phyloP scores from a whole-genome alignment of 2,888 invertebrate genomes.

The Pyrrhia umbra region DNA sequence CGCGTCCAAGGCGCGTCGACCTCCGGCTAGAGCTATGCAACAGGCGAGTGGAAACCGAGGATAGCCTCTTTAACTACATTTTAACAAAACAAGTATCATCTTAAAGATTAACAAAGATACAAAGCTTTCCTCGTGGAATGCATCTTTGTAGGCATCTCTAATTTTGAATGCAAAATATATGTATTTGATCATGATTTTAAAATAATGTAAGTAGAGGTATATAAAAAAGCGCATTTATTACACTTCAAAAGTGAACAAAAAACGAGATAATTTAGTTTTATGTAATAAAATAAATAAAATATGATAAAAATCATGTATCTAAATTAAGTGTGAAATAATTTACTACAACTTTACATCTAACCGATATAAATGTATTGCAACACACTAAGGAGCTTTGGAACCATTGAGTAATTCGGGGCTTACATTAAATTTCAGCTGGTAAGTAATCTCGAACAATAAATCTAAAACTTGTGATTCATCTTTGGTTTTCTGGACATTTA shows the following conservation, averaged over 20 bases:
- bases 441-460: slow-evolving; percentile 83
- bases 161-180: slow-evolving; percentile 82
- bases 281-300: slow-evolving; percentile 87
- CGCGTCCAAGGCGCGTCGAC: slow-evolving; percentile 56
- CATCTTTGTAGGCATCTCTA: slow-evolving; percentile 83
- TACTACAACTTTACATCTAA: slow-evolving; percentile 89
- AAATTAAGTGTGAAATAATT: slow-evolving; percentile 89
- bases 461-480: slow-evolving; percentile 87
- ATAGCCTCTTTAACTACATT: slow-evolving; percentile 85
- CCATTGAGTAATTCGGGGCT: slow-evolving; percentile 83
- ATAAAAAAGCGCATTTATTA: slow-evolving; percentile 86
- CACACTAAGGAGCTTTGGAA: slow-evolving; percentile 89
- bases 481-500: slow-evolving; percentile 85
- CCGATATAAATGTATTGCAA: slow-evolving; percentile 89
- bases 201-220: slow-evolving; percentile 87
- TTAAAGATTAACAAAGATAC: slow-evolving; percentile 84
- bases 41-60: slow-evolving; percentile 88
- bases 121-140: slow-evolving; percentile 83
- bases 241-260: slow-evolving; percentile 88
- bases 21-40: slow-evolving; percentile 78
- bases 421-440: slow-evolving; percentile 81
- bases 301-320: slow-evolving; percentile 85
- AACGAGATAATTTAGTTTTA: slow-evolving; percentile 85
- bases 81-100: slow-evolving; percentile 83
- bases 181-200: slow-evolving; percentile 89